Conservation (phyloP, 2,797 vertebrate species). For the Taenioides sp. region DNA sequence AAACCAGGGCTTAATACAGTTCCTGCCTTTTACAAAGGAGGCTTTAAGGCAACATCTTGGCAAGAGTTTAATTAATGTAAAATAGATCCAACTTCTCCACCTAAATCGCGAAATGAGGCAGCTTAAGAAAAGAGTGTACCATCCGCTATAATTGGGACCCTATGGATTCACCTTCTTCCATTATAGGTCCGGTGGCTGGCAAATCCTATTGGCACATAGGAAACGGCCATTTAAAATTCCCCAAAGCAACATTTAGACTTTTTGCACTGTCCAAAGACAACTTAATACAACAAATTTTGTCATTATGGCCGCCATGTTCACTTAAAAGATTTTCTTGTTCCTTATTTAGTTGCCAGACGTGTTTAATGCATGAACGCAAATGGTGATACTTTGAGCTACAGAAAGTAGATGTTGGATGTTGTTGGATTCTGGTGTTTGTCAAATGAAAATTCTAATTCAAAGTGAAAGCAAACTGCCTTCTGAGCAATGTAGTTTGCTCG, state of each 20-base stretch:
- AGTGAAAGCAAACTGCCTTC: constrained; percentile 4
- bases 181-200: constrained; percentile 44
- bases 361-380: constrained; percentile 14
- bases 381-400: constrained; percentile 17
- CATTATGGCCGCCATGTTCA: constrained; percentile 17
- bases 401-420: constrained; percentile 10
- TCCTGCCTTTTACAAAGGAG: constrained; percentile 47
- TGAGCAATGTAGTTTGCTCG: constrained; percentile 5
- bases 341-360: constrained; percentile 15
- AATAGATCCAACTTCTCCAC: constrained; percentile 44
- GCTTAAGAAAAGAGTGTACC: constrained; percentile 49
- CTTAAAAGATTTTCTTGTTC: neutral
- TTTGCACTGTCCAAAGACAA: constrained; percentile 12
- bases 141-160: constrained; percentile 56
- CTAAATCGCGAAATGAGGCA: constrained; percentile 50
- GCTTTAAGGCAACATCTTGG: constrained; percentile 53
- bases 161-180: constrained; percentile 49
- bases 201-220: constrained; percentile 38
- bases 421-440: constrained; percentile 15
- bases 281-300: constrained; percentile 12
- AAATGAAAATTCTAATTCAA: constrained; percentile 12
- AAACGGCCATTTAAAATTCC: constrained; percentile 32
- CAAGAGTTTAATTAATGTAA: constrained; percentile 24
- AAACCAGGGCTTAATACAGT: constrained; percentile 42
- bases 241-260: constrained; percentile 9